Base-by-base conservation (phyloP, 2,888 invertebrate genomes). In the Troglohyphantes excavatus region DNA sequence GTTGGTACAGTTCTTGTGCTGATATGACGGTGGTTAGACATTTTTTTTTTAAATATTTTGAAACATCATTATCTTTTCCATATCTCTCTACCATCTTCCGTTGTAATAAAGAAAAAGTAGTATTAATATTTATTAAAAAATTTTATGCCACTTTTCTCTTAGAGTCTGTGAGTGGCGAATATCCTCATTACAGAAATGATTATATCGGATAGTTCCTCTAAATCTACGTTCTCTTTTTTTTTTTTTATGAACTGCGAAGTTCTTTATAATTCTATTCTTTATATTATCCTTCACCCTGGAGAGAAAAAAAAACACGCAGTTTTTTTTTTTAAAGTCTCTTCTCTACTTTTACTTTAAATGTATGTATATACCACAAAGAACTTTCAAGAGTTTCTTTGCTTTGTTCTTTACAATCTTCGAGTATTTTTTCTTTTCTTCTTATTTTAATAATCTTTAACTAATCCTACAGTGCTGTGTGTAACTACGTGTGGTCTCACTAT, bases 1-100 rank as follows among this genome's bases (percentile, higher is more conserved):
- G 90, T 83, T 85, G 65, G 79, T 90, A 90, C 39, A 90, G 90
- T 90, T 90, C 85, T 90, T 90, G 90, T 90, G 90, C 90, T 90
- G 90, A 90, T 90, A 90, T 90, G 90, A 90, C 90, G 90, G 85
- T 89, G 75, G 78, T 82, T 82, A 82, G 82, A 76, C n/a, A n/a
- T n/a, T 67, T 75, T 59, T 75, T 61, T 73, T 61, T 78, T 78
- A 76, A 76, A 78, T 59, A 73, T 79, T 39, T 39, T 13, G 53
- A 39, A 29, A 75, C 75, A 75, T 83, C 68, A 82, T 29, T 61
- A 70, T 63, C 53, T 82, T 82, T 76, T 89, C 82, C 88, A 70
- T 73, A 46, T 33, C 70, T 89, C 82, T 89, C 82, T 89, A 89
- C 63, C 82, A 89, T 76, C 88, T 89, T 68, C 87, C 79, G 87